Evolutionary conservation across 2,797 vertebrate genomes (phyloP).

Genomic region (Protonibea diacanthus): DNA sequence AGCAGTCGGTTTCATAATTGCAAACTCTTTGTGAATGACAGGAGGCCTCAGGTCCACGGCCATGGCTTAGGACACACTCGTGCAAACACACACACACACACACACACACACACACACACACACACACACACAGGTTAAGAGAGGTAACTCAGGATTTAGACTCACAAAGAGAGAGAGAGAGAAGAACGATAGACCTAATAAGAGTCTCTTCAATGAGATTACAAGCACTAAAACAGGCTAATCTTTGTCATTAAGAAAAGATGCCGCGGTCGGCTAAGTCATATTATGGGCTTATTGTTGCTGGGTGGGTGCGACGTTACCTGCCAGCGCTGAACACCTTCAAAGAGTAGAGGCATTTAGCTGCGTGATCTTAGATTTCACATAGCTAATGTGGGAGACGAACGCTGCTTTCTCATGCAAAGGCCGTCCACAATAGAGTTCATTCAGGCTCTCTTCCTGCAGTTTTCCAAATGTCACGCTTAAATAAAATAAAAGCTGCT

Average conservation of each 20-base stretch:
- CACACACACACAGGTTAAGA: slow-evolving; percentile 32
- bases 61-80: slow-evolving; percentile 17
- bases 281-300: slow-evolving; percentile 78
- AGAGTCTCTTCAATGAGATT: slow-evolving; percentile 82
- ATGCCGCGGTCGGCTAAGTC: slow-evolving; percentile 72
- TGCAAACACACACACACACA: background rate
- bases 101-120: slow-evolving; percentile 10
- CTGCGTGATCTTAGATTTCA: background rate
- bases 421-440: background rate
- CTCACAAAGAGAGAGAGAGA: slow-evolving; percentile 26
- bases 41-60: slow-evolving; percentile 51
- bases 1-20: slow-evolving; percentile 60
- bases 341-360: slow-evolving; percentile 24
- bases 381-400: background rate
- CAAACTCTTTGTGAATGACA: slow-evolving; percentile 63
- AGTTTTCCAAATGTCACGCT: too few relatives aligned
- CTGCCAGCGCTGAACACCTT: slow-evolving; percentile 64
- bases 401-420: background rate
- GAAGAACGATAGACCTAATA: slow-evolving; percentile 64
- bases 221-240: slow-evolving; percentile 80
- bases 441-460: background rate
- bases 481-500: too few relatives aligned
- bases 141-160: slow-evolving; percentile 49
- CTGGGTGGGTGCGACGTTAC: slow-evolving; percentile 49
- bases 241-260: slow-evolving; percentile 82